Evolutionary conservation across 2,888 invertebrate species (phyloP), one percentile per base, ranked within the genome.

Genomic region (Patella caerulea): DNA sequence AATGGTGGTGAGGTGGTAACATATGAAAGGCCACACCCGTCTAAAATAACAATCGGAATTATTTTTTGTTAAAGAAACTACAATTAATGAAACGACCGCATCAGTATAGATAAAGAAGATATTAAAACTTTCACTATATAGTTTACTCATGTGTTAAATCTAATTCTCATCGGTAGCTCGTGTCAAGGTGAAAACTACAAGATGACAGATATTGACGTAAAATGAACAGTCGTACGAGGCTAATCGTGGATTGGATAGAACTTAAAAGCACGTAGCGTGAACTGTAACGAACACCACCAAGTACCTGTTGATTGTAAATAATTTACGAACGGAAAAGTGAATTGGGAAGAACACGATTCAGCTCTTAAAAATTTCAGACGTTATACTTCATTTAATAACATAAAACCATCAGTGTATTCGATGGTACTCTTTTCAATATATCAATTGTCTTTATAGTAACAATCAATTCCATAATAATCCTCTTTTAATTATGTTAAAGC

Each of bases 191-290:
- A 65, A 65, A 9, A n/a, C 19, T 65, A 24, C 65, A 24, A 45
- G 45, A 24, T 65, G 65, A 65, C 65, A 65, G 65, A 24, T 65
- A 65, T 65, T 65, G 65, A 65, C 24, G 65, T 65, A 14, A 65
- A 65, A 65, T 24, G 65, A 65, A 65, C 65, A 65, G 14, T 65
- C 65, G 19, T 65, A 24, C 24, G 12, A 65, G 19, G 9, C 19
- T 24, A 19, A 65, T 24, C 65, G 24, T 24, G 11, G 65, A 19
- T 14, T 45, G 45, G 65, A 65, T 24, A 24, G 19, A 24, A 24
- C 19, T 12, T 24, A 65, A 24, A 24, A 24, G 65, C 24, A 65
- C 14, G 65, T 65, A 24, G 65, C 65, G 65, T 65, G 65, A 65
- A 24, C 19, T 65, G 65, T 65, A 65, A 65, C 65, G 24, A 65